Base-by-base conservation (phyloP, 2,113 vertebrate genomes). In the Podarcis muralis region DNA sequence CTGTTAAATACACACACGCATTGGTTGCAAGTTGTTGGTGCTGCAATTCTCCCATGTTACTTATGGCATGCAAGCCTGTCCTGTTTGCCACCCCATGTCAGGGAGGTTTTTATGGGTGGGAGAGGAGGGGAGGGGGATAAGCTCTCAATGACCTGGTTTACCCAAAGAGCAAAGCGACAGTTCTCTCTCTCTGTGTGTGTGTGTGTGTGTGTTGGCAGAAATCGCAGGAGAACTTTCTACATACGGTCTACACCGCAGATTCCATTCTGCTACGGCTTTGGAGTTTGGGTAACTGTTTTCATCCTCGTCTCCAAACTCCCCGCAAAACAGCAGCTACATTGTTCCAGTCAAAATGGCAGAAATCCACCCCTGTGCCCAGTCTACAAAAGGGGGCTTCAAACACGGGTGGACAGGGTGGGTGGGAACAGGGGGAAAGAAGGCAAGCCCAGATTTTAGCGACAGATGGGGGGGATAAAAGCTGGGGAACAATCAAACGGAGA, bases 31-130 rank as follows among this genome's bases (percentile, higher is more conserved):
- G 12, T 16, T 53, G 76, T 32, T 57, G 84, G 8, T 15, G 15
- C 25, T 27, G 53, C 7, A 37, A 16, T 23, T 71, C 62, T 68
- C 59, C 48, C n/a, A 20, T 35, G 59, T 37, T 40, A 30, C 22
- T 27, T 1, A 13, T 74, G n/a, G 18, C 30, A 53, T 22, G 25
- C 30, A 22, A 22, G 59, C 6, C 5, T 88, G 53, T 53, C 40
- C 72, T 77, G 43, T 83, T 83, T 88, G 87, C 77, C 81, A 35
- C n/a, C 68, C 81, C 43, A 22, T 68, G 72, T 69, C 81, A 77
- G 40, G 37, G 69, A 65, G 16, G 27, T 18, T 75, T 87, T 75
- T 40, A 77, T 62, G 27, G 59, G n/a, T 69, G n/a, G 40, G 81
- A 77, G 48, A 53, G 30, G 13, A 81, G 79, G 9, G 37, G 13